These are phyloP conservation scores for Mesorhabditis spiculigera DNA, from an alignment of 2,888 invertebrate species.

Conservation along the genomic window DNA sequence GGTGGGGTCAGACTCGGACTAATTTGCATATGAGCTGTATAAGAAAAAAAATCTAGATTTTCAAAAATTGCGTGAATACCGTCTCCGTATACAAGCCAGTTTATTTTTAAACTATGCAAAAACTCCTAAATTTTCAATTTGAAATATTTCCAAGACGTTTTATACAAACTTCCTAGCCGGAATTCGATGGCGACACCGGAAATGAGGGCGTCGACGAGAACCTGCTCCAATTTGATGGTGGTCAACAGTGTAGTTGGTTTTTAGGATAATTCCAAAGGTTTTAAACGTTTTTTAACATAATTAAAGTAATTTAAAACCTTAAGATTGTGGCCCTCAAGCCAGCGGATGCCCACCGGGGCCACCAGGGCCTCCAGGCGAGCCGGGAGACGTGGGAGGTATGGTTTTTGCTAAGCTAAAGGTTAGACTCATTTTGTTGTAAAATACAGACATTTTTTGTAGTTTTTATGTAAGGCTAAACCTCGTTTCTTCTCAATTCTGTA, in stretches of 20 bases:
- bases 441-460: not conserved
- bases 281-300: not conserved
- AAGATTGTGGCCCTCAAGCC: not conserved
- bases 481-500: not conserved
- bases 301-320: not conserved
- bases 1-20: not conserved
- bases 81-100: not conserved
- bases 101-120: no score
- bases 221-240: no score
- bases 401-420: not conserved
- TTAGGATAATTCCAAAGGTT: not conserved
- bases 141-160: no score
- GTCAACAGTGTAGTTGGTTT: no score
- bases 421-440: no score
- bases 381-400: conserved; percentile 4
- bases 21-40: not conserved
- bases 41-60: not conserved
- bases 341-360: conserved; percentile 1
- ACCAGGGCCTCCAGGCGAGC: conserved; percentile 2
- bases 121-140: no score
- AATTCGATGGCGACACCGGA: no score
- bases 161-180: no score
- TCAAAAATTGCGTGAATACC: not conserved
- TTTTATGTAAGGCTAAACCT: not conserved
- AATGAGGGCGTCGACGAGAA: no score